These are phyloP conservation scores for Neomorphus geoffroyi DNA, from an alignment of 2,797 vertebrate genomes.

Conservation along the genomic window DNA sequence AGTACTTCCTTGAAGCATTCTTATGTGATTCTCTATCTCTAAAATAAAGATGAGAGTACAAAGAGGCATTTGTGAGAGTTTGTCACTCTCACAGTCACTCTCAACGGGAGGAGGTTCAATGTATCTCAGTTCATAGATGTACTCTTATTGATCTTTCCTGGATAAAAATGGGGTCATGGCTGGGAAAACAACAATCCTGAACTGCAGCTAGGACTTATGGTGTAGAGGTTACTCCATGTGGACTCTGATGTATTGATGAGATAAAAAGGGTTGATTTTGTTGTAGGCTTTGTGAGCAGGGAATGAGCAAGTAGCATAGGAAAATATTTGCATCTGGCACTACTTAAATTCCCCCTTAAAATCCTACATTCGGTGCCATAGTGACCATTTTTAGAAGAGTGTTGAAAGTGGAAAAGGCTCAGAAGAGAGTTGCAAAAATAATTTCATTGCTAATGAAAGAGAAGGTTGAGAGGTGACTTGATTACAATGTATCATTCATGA, in stretches of 20 bases:
- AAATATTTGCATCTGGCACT: neutral
- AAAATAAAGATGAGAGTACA: neutral
- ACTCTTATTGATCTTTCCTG: neutral
- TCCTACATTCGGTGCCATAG: neutral
- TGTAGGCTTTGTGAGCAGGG: neutral
- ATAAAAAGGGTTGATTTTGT: neutral
- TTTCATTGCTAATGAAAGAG: slow-evolving; percentile 19
- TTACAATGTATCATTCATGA: slow-evolving; percentile 7
- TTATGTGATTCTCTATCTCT: neutral
- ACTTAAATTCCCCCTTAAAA: neutral
- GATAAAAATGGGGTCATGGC: neutral
- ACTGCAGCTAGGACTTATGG: neutral
- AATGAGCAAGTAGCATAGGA: neutral
- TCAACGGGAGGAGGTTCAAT: neutral
- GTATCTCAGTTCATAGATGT: neutral
- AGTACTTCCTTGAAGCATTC: neutral
- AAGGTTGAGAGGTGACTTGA: slow-evolving; percentile 22
- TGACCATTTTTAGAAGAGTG: neutral
- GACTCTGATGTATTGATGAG: fast-evolving
- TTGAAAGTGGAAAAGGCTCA: neutral
- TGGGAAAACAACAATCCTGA: neutral
- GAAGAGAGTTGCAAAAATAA: slow-evolving; percentile 17
- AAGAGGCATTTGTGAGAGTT: neutral
- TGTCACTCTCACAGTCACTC: neutral
- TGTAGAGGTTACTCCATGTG: neutral